Base-by-base conservation (phyloP, 2,113 vertebrate genomes). In the Cebus imitator region DNA sequence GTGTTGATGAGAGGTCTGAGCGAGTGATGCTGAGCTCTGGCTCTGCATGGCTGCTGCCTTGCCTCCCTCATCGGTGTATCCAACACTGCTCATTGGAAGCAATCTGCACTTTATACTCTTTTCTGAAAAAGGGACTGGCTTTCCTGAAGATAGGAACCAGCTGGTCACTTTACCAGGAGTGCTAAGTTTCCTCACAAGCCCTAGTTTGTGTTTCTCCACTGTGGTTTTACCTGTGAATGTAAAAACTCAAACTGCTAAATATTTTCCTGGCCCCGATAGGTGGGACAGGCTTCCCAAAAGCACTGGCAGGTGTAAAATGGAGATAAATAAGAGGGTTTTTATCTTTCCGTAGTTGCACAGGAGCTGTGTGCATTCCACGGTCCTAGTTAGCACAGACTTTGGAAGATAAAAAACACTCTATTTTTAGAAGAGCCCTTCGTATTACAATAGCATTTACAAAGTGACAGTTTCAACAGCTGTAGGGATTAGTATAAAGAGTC, bases 391-490 rank as follows among this genome's bases (percentile, higher is more conserved):
- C 40, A 93, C 17, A 72, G 94, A 90, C 90, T 94, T 78, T 17
- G 8, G 30, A 81, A 97, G 90, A 97, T 87, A 87, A 90, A 92
- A 64, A 93, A 79, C 17, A 40, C 35, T 95, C 86, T 96, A 81
- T 95, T 94, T 95, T 96, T 87, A 94, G 92, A 84, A 73, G 32
- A 96, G n/a, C 21, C 43, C 86, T 95, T 97, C 90, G 72, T 81
- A 85, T 81, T 96, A 95, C 84, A 95, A 96, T 95, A 88, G 70
- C 45, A 32, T 85, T 95, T 88, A 58, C 0, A 3, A 73, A 92
- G 64, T 78, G 96, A 90, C 70, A 95, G 94, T 80, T 84, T 93
- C 87, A 37, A 80, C 70, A 92, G 55, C 83, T 92, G 90, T 76
- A 95, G 48, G 50, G 75, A 96, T 96, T 90, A 80, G 76, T 95